Evolutionary conservation across 2,113 vertebrate species (phyloP), one percentile per base, ranked within the genome.

Genomic region (Lates calcarifer): DNA sequence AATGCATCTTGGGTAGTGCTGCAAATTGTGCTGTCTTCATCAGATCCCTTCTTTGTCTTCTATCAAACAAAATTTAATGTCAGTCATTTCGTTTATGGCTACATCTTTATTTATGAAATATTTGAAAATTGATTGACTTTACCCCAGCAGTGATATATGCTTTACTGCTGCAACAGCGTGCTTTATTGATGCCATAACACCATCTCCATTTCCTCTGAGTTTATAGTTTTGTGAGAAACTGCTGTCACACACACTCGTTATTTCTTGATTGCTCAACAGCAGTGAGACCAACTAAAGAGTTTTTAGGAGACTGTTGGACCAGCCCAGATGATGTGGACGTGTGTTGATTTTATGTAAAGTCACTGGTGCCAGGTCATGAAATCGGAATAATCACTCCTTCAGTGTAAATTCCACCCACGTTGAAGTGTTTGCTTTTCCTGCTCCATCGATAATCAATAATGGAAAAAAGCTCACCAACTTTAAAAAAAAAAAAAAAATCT

Each of bases 111-210:
- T 93, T 88, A 91, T 89, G 89, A 64, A 76, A 86, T 89, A 85
- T 93, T 90, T 90, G 33, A 83, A 89, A 86, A 83, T 73, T 76
- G 77, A 89, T 90, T 90, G 91, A 92, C 84, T 91, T 87, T 71
- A 80, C 79, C 85, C 80, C 84, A n/a, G 74, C 66, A 60, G 86
- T 94, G 92, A 93, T 91, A 66, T 92, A 90, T 84, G 87, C 61
- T 89, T 90, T 90, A 92, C 87, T 84, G 90, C 89, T 81, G 82
- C 83, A 80, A 77, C 89, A 71, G 89, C 79, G n/a, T 85, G 84
- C 82, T 94, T 94, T 94, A 94, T 93, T 74, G 92, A 74, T 74
- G 87, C 90, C 81, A 82, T 93, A 93, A 93, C 89, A 84, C 79
- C 74, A 82, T 81, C 83, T 84, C 90, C 69, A 62, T 87, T 89